Conservation (phyloP, 2,113 vertebrate genomes). For the Tachycineta bicolor region DNA sequence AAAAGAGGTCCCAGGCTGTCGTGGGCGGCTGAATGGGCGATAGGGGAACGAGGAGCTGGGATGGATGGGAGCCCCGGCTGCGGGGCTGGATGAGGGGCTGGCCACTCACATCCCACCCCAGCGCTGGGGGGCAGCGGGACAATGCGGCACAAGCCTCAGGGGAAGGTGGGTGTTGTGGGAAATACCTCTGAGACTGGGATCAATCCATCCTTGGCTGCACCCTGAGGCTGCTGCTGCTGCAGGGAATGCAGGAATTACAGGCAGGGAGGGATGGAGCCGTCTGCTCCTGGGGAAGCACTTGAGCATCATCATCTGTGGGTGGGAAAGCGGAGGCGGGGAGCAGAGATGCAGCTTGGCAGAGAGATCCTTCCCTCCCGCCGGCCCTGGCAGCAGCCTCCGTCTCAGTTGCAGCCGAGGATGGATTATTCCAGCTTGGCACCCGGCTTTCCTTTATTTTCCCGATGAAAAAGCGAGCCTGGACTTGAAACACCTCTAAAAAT, state of each 20-base stretch:
- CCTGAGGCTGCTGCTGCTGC: not conserved
- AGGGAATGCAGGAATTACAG: not conserved
- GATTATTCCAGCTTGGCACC: not conserved
- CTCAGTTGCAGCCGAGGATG: not conserved
- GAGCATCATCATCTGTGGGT: not conserved
- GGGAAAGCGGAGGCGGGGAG: not conserved
- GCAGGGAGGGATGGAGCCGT: not conserved
- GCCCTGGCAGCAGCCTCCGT: not conserved
- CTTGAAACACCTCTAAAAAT: conserved; percentile 34
- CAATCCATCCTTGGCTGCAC: not conserved
- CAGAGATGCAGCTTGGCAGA: not conserved
- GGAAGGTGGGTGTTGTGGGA: not conserved
- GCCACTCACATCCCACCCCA: not conserved
- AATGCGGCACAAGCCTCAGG: rapidly evolving
- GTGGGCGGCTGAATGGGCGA: not conserved
- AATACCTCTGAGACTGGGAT: not conserved
- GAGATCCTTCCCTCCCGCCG: not conserved
- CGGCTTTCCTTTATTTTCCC: not conserved
- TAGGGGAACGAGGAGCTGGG: rapidly evolving
- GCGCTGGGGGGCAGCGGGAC: rapidly evolving
- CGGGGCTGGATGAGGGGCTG: rapidly evolving
- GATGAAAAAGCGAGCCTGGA: not conserved
- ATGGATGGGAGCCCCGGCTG: not conserved
- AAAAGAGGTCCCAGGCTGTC: not conserved
- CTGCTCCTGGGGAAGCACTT: not conserved